Evolutionary conservation across 2,797 vertebrate species (phyloP), one percentile per base, ranked within the genome.

Genomic region (Astyanax mexicanus): DNA sequence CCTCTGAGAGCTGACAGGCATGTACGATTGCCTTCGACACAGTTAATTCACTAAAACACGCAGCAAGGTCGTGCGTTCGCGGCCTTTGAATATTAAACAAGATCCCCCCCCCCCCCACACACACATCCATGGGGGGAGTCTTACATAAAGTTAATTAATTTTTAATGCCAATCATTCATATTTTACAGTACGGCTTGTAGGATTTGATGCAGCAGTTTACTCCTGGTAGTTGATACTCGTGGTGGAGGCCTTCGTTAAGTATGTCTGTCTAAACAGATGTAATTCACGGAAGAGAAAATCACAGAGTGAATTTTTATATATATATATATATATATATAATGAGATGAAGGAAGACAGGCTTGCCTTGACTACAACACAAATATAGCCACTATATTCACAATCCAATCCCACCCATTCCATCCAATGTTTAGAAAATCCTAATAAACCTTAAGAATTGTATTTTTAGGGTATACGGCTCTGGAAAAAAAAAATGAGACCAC

Each of bases 111-210:
- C 29, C 29, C n/a, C n/a, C n/a, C n/a, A n/a, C n/a, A n/a, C n/a
- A 67, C 37, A 44, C 75, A 42, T 47, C 44, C 44, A 0, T 7
- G 44, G 11, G 66, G 21, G 27, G 55, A 44, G 35, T 61, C 70
- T 72, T 77, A 79, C 73, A 69, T 79, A 76, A 82, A 73, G 51
- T 69, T 66, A 72, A 77, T 80, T 62, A 77, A 74, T 77, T 75
- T 74, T 80, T 74, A 47, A 80, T 74, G 52, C 54, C 42, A 67
- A 67, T 74, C 70, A 57, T 77, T 74, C 79, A 72, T 72, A 66
- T 80, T 80, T 71, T 54, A 77, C 38, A 68, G 21, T 23, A 47
- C 23, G 51, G 73, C 32, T 60, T 82, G 77, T 76, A 76, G 49
- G 73, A 79, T 74, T 47, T 32, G 29, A 25, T 73, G 64, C 35